These are phyloP conservation scores for Danionella dracula DNA, from an alignment of 2,797 vertebrate genomes.

Conservation along the genomic window DNA sequence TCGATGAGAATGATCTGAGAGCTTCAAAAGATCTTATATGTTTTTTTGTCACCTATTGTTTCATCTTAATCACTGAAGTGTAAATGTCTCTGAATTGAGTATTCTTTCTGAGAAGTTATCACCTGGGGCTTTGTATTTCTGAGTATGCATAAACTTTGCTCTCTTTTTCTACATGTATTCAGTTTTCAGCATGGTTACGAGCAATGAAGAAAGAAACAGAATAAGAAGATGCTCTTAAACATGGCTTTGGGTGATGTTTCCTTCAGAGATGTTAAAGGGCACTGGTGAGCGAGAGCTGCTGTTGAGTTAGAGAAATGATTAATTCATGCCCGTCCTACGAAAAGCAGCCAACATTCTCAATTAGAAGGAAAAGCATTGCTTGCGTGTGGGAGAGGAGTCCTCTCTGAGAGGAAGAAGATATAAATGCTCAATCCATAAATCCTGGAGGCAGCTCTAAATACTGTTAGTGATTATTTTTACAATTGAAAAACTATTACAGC, in stretches of 20 bases:
- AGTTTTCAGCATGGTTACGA: too few relatives aligned
- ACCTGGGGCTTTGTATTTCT: too few relatives aligned
- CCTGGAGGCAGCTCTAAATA: not conserved
- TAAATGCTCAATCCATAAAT: conserved; percentile 25
- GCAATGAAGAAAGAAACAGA: not conserved
- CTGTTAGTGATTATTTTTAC: not conserved
- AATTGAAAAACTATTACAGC: not conserved
- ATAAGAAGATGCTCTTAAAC: not conserved
- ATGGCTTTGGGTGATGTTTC: conserved; percentile 33
- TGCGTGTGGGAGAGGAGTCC: conserved; percentile 36
- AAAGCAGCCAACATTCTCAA: conserved; percentile 43
- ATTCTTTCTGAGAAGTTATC: too few relatives aligned
- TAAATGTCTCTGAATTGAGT: too few relatives aligned
- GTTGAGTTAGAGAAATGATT: conserved; percentile 58
- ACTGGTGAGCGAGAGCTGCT: conserved; percentile 23
- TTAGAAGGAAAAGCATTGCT: conserved; percentile 47
- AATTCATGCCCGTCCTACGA: conserved; percentile 57
- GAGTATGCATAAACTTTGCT: too few relatives aligned
- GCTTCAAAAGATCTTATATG: too few relatives aligned
- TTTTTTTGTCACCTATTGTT: too few relatives aligned
- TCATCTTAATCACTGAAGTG: too few relatives aligned
- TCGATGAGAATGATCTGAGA: too few relatives aligned
- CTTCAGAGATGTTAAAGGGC: conserved; percentile 50
- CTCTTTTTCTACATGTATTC: too few relatives aligned
- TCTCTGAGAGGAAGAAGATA: conserved; percentile 12